Conservation (phyloP, 2,797 vertebrate species). For the Anolis apletophallus region DNA sequence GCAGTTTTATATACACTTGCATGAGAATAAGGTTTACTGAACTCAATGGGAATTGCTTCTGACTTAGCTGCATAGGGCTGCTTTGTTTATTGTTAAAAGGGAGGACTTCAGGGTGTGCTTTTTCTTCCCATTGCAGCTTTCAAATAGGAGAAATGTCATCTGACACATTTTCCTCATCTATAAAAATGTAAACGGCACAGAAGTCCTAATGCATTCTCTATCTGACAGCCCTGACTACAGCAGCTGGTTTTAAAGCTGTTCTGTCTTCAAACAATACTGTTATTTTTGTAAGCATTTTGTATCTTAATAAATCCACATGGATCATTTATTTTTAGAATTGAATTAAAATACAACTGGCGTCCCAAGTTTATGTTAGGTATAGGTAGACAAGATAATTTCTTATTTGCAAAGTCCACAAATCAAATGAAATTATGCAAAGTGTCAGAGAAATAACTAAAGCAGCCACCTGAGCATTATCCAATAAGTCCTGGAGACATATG, state of each 20-base stretch:
- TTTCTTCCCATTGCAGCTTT: neutral
- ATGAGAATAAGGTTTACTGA: neutral
- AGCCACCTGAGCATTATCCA: neutral
- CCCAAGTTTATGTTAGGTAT: slow-evolving; percentile 25
- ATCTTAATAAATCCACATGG: slow-evolving; percentile 31
- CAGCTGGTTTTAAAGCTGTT: slow-evolving; percentile 4
- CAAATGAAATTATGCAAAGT: slow-evolving; percentile 47
- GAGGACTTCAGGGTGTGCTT: neutral
- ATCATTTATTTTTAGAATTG: slow-evolving; percentile 49
- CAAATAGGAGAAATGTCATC: neutral
- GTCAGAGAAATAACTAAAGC: slow-evolving; percentile 35
- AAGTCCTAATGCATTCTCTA: neutral
- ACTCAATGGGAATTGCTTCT: neutral
- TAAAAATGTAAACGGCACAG: slow-evolving; percentile 19
- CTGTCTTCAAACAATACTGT: neutral
- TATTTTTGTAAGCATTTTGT: slow-evolving; percentile 40
- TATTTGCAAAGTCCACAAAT: slow-evolving; percentile 42
- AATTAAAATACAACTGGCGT: slow-evolving; percentile 26
- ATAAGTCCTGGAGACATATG: neutral
- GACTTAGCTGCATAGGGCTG: neutral
- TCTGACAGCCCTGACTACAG: neutral
- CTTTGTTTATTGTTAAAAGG: neutral
- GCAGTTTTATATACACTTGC: neutral
- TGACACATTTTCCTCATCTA: neutral
- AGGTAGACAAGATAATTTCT: slow-evolving; percentile 31